Conservation (phyloP, 2,113 vertebrate species). For the Cryptotis parvus region DNA sequence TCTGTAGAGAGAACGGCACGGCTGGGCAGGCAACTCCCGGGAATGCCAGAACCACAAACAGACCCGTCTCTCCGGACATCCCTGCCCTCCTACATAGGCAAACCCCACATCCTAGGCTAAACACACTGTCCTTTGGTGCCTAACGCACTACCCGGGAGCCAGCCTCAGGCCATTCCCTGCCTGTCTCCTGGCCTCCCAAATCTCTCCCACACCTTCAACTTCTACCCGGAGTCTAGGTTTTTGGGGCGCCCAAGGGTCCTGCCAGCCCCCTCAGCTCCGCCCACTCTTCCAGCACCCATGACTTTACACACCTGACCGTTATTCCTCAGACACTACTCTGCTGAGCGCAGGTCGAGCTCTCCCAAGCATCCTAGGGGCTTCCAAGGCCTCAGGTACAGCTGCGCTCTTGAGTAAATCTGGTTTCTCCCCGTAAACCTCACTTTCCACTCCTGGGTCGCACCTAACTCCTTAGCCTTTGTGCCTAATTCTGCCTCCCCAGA, state of each 20-base stretch:
- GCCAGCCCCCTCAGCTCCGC: not conserved
- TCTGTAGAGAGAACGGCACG: slow-evolving; percentile 85
- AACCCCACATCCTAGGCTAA: not conserved
- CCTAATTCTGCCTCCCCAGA: not conserved
- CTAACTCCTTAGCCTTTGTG: not conserved
- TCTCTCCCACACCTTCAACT: not conserved
- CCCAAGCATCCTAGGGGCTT: not conserved
- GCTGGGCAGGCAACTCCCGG: not conserved
- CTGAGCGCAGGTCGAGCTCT: not conserved
- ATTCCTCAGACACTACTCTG: not conserved
- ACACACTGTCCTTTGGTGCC: not conserved
- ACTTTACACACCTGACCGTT: not conserved
- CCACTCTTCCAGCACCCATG: not conserved
- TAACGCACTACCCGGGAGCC: not conserved
- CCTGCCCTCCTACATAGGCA: not conserved
- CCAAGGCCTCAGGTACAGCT: not conserved
- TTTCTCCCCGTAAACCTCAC: not conserved
- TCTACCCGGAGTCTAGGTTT: not conserved
- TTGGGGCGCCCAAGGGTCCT: not conserved
- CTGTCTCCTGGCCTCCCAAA: not conserved
- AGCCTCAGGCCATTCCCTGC: not conserved
- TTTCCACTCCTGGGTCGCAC: not conserved
- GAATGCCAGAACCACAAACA: not conserved
- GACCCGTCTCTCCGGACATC: not conserved
- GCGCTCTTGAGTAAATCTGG: not conserved